Conservation (phyloP, 2,797 vertebrate genomes). For the Alouatta caraya region DNA sequence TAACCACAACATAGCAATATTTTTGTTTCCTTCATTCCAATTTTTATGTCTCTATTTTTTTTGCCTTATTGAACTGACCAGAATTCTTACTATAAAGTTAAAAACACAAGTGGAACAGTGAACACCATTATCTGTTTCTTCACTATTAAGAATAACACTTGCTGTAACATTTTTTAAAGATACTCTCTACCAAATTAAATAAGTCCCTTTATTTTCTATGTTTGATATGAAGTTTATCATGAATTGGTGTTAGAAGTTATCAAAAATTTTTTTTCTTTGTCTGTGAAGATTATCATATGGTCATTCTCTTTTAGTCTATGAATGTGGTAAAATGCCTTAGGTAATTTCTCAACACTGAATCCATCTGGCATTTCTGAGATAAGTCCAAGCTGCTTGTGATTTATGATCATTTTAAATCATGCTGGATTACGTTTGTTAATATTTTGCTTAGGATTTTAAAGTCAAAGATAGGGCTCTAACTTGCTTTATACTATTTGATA, state of each 20-base stretch:
- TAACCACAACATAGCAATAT: not conserved
- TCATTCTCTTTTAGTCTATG: not conserved
- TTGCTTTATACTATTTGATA: not conserved
- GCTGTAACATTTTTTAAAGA: not conserved
- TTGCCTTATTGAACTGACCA: not conserved
- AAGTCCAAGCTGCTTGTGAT: not conserved
- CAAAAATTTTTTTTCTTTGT: not conserved
- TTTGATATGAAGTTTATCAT: not conserved
- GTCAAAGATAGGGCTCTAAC: not conserved
- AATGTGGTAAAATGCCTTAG: not conserved
- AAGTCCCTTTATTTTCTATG: not conserved
- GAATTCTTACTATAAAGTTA: not conserved
- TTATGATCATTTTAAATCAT: not conserved
- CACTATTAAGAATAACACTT: not conserved
- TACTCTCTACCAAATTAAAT: not conserved
- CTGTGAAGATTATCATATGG: not conserved
- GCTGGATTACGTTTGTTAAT: not conserved
- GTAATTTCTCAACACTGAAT: not conserved
- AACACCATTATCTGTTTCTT: rapidly evolving
- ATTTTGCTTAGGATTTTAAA: not conserved
- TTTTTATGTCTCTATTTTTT: not conserved
- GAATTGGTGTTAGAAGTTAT: not conserved
- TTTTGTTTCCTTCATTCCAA: not conserved
- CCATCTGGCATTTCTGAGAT: not conserved
- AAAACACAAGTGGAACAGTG: not conserved